phyloP scores from a whole-genome alignment of 2,797 vertebrate genomes.

The Balearica regulorum region DNA sequence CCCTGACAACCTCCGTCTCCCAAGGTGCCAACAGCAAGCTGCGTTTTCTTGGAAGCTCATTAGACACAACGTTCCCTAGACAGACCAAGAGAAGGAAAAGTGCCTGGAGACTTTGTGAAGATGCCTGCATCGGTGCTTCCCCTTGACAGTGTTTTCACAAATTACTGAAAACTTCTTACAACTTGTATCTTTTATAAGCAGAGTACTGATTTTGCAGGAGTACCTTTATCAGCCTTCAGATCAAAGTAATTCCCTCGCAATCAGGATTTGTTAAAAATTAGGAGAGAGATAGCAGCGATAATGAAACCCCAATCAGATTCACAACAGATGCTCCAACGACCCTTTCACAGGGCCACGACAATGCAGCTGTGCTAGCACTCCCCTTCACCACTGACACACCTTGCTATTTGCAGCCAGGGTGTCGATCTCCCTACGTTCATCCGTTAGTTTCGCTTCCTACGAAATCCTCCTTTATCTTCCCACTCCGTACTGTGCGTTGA shows the following conservation, averaged over 20 bases:
- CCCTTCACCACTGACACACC: background rate
- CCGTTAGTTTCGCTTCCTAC: background rate
- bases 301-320: background rate
- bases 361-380: background rate
- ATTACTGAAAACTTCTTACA: background rate
- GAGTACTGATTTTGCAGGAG: background rate
- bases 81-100: background rate
- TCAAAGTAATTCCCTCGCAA: background rate
- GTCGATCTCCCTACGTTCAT: background rate
- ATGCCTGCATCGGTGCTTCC: fast-evolving
- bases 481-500: background rate
- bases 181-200: background rate
- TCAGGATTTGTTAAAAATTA: background rate
- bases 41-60: background rate
- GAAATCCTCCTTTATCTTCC: background rate
- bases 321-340: fast-evolving
- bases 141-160: background rate
- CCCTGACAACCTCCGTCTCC: background rate
- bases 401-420: background rate
- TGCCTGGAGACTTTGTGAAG: fast-evolving
- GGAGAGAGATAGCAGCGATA: background rate
- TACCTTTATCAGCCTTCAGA: background rate
- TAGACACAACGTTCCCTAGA: background rate
- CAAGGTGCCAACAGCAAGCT: background rate
- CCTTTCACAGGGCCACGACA: background rate